Conservation (phyloP, 2,113 vertebrate species). For the Benitochromis conjunctus region DNA sequence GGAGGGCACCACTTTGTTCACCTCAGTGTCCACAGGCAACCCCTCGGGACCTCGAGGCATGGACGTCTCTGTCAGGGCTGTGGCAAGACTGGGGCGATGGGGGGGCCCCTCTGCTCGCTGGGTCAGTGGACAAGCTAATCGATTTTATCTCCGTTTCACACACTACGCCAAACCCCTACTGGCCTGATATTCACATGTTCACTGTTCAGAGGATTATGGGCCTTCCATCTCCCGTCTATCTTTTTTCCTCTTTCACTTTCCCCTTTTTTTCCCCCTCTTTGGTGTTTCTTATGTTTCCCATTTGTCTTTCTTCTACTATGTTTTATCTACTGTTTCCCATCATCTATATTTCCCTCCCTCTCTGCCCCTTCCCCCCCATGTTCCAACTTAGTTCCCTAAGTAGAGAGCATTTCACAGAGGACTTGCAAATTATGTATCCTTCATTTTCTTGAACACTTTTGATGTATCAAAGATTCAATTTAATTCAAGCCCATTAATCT, state of each 20-base stretch:
- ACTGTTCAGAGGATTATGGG: constrained; percentile 40
- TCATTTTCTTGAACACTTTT: background rate
- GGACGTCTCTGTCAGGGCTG: constrained; percentile 62
- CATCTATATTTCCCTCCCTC: background rate
- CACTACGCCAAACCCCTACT: constrained; percentile 47
- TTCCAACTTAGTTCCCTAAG: background rate
- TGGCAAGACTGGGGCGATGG: constrained; percentile 49
- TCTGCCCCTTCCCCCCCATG: background rate
- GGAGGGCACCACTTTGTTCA: constrained; percentile 72
- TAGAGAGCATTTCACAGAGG: background rate
- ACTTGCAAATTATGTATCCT: background rate
- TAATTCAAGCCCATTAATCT: background rate
- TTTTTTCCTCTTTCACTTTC: background rate
- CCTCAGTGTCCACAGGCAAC: constrained; percentile 64
- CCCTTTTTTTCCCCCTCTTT: background rate
- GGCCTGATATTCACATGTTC: constrained; percentile 63
- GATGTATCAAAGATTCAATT: background rate
- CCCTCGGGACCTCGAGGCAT: constrained; percentile 47
- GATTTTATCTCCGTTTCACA: constrained; percentile 88
- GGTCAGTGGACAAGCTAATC: constrained; percentile 97
- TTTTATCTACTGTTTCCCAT: constrained; percentile 12
- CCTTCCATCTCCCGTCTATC: constrained; percentile 21
- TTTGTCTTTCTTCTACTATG: background rate
- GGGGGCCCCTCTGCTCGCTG: constrained; percentile 77
- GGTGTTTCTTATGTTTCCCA: constrained; percentile 1